Conservation (phyloP, 2,888 invertebrate genomes). For the Troides helena region DNA sequence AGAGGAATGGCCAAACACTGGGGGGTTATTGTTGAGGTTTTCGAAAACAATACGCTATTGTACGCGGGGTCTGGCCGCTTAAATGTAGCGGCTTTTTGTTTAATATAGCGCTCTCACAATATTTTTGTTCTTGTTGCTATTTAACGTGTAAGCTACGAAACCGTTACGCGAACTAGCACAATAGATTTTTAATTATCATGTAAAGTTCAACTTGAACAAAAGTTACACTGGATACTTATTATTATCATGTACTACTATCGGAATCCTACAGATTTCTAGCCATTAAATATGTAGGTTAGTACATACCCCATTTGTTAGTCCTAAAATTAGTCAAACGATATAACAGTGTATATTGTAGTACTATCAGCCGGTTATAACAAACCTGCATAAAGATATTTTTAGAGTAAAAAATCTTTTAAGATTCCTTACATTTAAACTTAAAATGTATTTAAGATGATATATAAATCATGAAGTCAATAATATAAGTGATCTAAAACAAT, state of each 20-base stretch:
- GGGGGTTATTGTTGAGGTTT: conserved; percentile 54
- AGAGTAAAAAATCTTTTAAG: no score
- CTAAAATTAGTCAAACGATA: no score
- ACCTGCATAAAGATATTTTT: no score
- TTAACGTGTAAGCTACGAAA: conserved; percentile 12
- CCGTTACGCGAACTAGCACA: conserved; percentile 11
- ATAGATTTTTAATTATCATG: background rate
- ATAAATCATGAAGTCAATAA: no score
- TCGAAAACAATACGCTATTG: conserved; percentile 67
- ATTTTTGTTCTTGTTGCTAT: conserved; percentile 25
- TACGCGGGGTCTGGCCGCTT: conserved; percentile 43
- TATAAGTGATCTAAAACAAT: no score
- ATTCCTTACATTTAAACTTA: no score
- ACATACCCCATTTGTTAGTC: no score
- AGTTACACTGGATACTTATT: background rate
- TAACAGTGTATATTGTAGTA: no score
- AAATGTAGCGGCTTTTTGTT: conserved; percentile 51
- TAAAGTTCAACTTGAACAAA: background rate
- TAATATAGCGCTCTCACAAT: conserved; percentile 48
- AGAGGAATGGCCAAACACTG: conserved; percentile 58
- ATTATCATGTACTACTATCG: background rate
- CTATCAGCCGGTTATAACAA: no score
- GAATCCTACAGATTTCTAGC: background rate
- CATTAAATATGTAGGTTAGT: no score
- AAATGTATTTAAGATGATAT: no score